Evolutionary conservation across 2,113 vertebrate genomes (phyloP), one percentile per base, ranked within the genome.

Genomic region (Phrynocephalus versicolor): DNA sequence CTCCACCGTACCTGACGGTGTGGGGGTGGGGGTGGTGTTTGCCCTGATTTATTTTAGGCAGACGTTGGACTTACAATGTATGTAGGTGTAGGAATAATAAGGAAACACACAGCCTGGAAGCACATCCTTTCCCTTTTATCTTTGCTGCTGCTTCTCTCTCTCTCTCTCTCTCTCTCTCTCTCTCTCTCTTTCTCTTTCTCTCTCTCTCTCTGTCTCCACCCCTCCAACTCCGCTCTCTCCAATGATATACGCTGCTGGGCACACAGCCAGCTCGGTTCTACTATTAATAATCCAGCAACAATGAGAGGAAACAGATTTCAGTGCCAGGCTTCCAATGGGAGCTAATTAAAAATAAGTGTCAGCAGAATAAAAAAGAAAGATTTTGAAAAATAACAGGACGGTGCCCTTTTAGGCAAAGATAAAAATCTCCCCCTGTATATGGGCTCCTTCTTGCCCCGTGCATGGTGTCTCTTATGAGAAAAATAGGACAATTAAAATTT

Each of bases 321-420:
- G 89, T 55, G 4, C 0, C 2, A 87, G 82, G 85, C 90, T 94
- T 94, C 92, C 92, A 83, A 94, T 81, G 91, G 93, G 91, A 95
- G 90, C 88, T 94, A 94, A 95, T 95, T 94, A 94, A 93, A 93
- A 93, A 93, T 30, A 90, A 94, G 87, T 87, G 88, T 90, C 90
- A 74, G 91, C 91, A 89, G 87, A 95, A 89, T 86, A 67, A 35
- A 62, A 89, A 93, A 92, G 87, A 92, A 91, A 89, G 82, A 58
- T 55, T 83, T 83, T 92, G 86, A 91, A 93, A 93, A 93, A 92
- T 91, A 88, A 88, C 90, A 1, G 78, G 88, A 92, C 88, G 88
- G 82, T 1, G 57, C 88, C 85, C 85, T 93, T 92, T 92, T 65
- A 67, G 91, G 90, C 74, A 83, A 89, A 81, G 81, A 90, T 81